phyloP scores from a whole-genome alignment of 2,888 invertebrate species.

The Sycophila texana region DNA sequence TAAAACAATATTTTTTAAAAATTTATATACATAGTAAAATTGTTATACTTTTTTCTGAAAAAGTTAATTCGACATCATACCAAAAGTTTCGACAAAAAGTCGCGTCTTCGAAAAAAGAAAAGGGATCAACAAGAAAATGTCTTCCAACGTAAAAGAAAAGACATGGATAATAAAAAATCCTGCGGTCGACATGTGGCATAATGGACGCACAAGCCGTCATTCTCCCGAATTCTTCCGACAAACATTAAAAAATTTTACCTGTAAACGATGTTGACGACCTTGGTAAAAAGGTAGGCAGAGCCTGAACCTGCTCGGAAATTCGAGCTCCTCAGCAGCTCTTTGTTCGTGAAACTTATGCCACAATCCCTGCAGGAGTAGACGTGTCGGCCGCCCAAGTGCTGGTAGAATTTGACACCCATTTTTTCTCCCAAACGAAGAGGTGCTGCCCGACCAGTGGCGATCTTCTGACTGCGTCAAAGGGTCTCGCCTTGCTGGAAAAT shows the following conservation, averaged over 20 bases:
- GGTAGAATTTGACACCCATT: slow-evolving; percentile 53
- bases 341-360: slow-evolving; percentile 46
- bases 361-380: slow-evolving; percentile 44
- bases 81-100: no score
- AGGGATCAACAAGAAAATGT: neutral
- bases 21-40: no score
- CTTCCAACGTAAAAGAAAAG: neutral
- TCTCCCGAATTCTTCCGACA: neutral
- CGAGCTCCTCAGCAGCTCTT: slow-evolving; percentile 38
- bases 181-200: neutral
- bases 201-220: neutral
- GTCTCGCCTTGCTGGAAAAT: neutral
- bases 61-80: no score
- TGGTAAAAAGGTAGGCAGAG: slow-evolving; percentile 50
- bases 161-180: neutral
- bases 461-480: neutral
- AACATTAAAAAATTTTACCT: slow-evolving; percentile 24
- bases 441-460: no score
- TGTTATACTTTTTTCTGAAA: no score
- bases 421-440: neutral
- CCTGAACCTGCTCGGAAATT: slow-evolving; percentile 49
- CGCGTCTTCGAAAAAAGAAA: no score
- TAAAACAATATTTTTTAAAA: neutral
- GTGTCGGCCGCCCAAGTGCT: slow-evolving; percentile 47
- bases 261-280: slow-evolving; percentile 51